Conservation (phyloP, 2,113 vertebrate species). For the Jaculus jaculus region DNA sequence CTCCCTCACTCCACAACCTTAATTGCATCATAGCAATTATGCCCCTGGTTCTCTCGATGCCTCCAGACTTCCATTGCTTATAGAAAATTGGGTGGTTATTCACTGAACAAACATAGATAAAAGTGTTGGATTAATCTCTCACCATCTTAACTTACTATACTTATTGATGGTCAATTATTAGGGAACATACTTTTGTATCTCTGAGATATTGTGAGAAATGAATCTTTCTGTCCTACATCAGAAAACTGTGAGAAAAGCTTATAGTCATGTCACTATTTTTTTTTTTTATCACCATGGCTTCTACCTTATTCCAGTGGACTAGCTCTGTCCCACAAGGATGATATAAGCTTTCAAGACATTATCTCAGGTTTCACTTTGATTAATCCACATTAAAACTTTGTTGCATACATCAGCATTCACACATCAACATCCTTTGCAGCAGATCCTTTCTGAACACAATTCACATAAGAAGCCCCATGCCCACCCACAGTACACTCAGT, state of each 20-base stretch:
- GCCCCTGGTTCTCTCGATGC: neutral
- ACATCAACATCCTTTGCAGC: neutral
- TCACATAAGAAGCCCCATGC: neutral
- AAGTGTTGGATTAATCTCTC: neutral
- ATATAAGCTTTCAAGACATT: neutral
- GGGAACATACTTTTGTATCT: neutral
- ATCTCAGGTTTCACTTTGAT: neutral
- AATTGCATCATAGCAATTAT: neutral
- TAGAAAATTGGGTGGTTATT: rapidly evolving
- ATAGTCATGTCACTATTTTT: neutral
- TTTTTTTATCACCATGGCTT: neutral
- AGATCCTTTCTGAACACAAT: neutral
- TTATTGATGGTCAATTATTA: neutral
- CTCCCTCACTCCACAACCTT: neutral
- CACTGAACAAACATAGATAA: neutral
- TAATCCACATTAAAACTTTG: neutral
- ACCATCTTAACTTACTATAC: neutral
- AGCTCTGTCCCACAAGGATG: neutral
- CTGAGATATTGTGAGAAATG: neutral
- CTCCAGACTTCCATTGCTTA: neutral
- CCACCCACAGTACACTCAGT: neutral
- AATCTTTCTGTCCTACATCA: neutral
- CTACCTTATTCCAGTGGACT: neutral
- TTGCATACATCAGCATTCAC: neutral
- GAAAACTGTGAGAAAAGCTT: neutral